A percentile compares a stretch with the other conserved stretches of the same genome.
These are phyloP conservation scores for Enteromius argenteus DNA, from an alignment of 2,797 vertebrate genomes.

Conservation along the genomic window DNA sequence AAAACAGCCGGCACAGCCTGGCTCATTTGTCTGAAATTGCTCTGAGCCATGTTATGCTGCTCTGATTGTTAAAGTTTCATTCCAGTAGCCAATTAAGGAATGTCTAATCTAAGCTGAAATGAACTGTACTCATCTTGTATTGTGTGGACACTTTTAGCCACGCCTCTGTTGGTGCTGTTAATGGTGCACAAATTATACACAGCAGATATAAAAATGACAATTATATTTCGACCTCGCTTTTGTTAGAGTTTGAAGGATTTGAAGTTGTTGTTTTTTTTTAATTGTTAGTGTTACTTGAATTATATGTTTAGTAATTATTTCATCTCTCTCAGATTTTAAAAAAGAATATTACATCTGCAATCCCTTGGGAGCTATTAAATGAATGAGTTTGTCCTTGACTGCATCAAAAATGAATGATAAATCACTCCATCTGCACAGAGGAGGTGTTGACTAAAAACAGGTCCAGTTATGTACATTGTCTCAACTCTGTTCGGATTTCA, in stretches of 20 bases:
- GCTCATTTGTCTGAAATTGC: background rate
- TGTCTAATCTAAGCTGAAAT: background rate
- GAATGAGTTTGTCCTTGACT: conserved; percentile 16
- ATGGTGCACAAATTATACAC: background rate
- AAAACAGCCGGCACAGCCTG: background rate
- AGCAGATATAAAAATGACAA: background rate
- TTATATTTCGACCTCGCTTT: background rate
- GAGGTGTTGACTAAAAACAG: conserved; percentile 1
- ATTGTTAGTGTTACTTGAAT: background rate
- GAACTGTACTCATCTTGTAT: background rate
- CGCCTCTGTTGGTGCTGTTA: background rate
- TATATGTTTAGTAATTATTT: background rate
- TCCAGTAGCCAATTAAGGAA: background rate
- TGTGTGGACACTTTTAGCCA: background rate
- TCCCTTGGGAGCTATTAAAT: background rate
- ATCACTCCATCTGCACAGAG: background rate
- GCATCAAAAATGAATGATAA: background rate
- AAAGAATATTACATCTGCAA: background rate
- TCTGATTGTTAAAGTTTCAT: background rate
- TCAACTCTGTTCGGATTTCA: background rate
- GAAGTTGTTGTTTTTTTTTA: background rate
- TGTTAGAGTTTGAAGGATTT: background rate
- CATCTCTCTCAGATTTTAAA: background rate
- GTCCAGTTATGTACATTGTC: background rate
- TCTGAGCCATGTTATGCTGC: background rate